Conservation (phyloP, 2,888 invertebrate species). For the Athalia circularis region DNA sequence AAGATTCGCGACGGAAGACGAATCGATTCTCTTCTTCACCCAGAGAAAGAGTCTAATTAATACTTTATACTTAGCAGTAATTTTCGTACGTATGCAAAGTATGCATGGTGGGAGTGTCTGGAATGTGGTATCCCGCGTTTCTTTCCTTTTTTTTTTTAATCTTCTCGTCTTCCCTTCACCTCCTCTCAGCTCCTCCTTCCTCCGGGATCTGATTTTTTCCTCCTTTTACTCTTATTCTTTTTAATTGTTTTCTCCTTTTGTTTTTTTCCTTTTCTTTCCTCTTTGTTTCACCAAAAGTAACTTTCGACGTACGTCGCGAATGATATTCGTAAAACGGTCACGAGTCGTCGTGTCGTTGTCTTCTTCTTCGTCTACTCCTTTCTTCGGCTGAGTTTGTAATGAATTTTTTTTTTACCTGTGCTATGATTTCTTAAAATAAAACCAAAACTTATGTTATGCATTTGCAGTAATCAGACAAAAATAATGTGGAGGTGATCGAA, state of each 20-base stretch:
- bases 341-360: background rate
- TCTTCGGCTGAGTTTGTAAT: too few species aligned
- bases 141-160: conserved; percentile 3
- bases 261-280: background rate
- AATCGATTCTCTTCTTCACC: conserved; percentile 8
- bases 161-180: conserved; percentile 48
- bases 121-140: conserved; percentile 65
- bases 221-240: background rate
- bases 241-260: background rate
- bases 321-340: conserved; percentile 32
- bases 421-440: too few species aligned
- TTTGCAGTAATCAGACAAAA: too few species aligned
- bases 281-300: conserved; percentile 26
- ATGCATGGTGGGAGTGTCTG: conserved; percentile 64
- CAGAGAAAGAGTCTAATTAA: conserved; percentile 14
- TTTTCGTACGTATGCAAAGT: conserved; percentile 36
- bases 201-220: background rate
- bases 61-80: conserved; percentile 10
- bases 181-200: conserved; percentile 52
- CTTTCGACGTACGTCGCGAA: conserved; percentile 22
- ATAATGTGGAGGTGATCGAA: too few species aligned
- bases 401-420: too few species aligned
- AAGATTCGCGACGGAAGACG: background rate
- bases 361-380: background rate
- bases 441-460: too few species aligned